Conservation (phyloP, 2,797 vertebrate genomes). For the Rhynchotus rufescens region DNA sequence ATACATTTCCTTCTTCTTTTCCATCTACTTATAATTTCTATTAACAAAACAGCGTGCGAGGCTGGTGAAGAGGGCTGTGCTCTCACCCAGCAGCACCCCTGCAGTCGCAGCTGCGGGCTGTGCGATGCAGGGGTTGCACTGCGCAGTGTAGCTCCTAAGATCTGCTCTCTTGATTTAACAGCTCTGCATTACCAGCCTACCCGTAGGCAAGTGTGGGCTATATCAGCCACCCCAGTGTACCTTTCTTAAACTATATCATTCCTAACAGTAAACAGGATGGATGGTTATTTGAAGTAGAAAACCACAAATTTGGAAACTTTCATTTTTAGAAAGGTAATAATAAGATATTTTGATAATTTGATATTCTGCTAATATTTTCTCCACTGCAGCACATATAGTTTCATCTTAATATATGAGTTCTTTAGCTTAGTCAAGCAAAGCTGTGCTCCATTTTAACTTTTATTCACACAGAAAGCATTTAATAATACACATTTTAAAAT, state of each 20-base stretch:
- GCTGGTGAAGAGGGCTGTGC: not conserved
- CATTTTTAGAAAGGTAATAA: conserved; percentile 39
- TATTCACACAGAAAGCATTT: conserved; percentile 28
- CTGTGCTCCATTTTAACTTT: conserved; percentile 6
- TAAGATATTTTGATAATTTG: not conserved
- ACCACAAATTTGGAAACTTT: conserved; percentile 12
- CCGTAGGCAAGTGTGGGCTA: not conserved
- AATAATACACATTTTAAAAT: conserved; percentile 23
- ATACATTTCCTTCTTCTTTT: not conserved
- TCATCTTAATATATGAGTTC: not conserved
- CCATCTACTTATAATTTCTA: not conserved
- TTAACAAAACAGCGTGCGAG: not conserved
- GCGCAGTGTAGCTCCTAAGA: conserved; percentile 27
- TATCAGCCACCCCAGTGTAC: not conserved
- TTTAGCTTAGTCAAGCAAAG: conserved; percentile 10
- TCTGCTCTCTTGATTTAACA: conserved; percentile 47
- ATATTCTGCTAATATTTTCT: conserved; percentile 11
- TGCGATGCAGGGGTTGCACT: conserved; percentile 55
- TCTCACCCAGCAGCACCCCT: conserved; percentile 43
- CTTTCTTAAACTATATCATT: not conserved
- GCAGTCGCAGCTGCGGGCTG: conserved; percentile 22
- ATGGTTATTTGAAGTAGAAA: conserved; percentile 22
- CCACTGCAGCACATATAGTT: not conserved
- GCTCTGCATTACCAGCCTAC: conserved; percentile 44
- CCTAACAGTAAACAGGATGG: not conserved